phyloP scores from a whole-genome alignment of 2,113 vertebrate genomes.

The Malurus elegans region DNA sequence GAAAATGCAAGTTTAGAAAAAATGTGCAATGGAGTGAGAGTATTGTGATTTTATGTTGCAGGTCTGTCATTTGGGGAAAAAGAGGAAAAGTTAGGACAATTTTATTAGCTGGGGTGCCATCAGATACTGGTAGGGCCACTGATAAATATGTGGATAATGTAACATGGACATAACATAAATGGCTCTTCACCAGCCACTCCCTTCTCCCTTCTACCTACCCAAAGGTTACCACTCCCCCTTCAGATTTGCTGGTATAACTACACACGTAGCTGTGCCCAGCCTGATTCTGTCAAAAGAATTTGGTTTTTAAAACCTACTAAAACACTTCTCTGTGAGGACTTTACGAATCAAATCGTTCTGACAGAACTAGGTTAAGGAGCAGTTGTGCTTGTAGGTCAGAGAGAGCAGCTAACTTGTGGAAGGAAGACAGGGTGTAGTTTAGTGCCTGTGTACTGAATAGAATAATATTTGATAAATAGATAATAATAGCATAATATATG shows the following conservation, averaged over 20 bases:
- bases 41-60: neutral
- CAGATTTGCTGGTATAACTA: neutral
- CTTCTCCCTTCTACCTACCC: neutral
- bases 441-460: neutral
- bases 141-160: neutral
- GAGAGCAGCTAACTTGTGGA: neutral
- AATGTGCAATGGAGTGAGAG: neutral
- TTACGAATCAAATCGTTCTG: conserved; percentile 40
- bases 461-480: neutral
- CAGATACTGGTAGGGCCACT: neutral
- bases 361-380: conserved; percentile 50
- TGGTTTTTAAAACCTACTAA: neutral
- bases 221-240: neutral
- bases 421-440: neutral
- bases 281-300: conserved; percentile 58
- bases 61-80: neutral
- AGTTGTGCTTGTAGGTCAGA: neutral
- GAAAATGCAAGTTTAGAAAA: neutral
- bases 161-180: neutral
- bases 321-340: neutral
- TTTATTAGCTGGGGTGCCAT: accelerated
- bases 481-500: neutral
- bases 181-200: neutral
- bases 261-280: neutral
- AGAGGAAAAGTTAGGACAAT: neutral